Evolutionary conservation across 2,113 vertebrate genomes (phyloP).

Genomic region (Podocnemis expansa): DNA sequence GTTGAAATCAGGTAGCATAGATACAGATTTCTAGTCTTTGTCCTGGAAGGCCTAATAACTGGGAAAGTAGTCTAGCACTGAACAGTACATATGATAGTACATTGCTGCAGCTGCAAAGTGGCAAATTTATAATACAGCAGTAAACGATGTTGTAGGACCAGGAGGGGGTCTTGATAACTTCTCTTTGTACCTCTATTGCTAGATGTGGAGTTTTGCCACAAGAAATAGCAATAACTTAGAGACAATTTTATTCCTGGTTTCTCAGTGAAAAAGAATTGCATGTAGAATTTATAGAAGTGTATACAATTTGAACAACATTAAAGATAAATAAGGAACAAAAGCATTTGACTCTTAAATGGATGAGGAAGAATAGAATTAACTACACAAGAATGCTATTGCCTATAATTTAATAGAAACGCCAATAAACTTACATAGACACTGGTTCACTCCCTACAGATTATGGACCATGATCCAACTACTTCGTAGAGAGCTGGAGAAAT

Average conservation of each 20-base stretch:
- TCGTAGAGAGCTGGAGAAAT: conserved; percentile 32
- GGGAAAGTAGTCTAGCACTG: background rate
- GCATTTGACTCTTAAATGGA: conserved; percentile 43
- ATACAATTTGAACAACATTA: background rate
- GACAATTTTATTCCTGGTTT: background rate
- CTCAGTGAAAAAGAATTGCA: background rate
- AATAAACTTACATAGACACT: conserved; percentile 2
- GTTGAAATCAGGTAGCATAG: background rate
- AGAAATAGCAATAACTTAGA: background rate
- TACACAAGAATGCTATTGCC: background rate
- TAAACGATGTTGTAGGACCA: background rate
- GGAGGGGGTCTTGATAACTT: background rate
- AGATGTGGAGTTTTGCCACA: background rate
- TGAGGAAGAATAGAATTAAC: conserved; percentile 29
- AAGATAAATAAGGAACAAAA: conserved; percentile 28
- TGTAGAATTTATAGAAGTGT: background rate
- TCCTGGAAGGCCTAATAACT: background rate
- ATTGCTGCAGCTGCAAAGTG: background rate
- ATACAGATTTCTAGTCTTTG: background rate
- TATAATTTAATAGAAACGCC: conserved; percentile 39
- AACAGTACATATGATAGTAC: background rate
- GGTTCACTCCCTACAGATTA: conserved; percentile 7
- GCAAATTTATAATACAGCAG: background rate
- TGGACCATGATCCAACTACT: conserved; percentile 20
- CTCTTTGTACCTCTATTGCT: background rate